Conservation (phyloP, 2,113 vertebrate genomes). For the Scophthalmus maximus region DNA sequence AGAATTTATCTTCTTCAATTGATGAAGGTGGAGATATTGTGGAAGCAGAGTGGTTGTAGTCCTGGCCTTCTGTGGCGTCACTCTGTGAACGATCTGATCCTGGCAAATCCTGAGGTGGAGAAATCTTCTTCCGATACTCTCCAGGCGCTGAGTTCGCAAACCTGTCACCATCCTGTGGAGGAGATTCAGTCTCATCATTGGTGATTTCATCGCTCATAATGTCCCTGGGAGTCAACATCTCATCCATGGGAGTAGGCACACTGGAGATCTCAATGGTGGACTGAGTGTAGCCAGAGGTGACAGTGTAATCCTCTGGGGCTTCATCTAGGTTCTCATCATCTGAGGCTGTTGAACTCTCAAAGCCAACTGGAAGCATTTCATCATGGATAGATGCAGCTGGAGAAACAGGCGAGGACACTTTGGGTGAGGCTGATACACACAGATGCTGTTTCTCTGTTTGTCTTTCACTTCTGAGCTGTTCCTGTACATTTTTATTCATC, state of each 20-base stretch:
- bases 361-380: conserved; percentile 87
- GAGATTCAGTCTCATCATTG: conserved; percentile 91
- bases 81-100: conserved; percentile 88
- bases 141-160: conserved; percentile 82
- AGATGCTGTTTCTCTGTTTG: conserved; percentile 81
- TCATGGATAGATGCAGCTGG: conserved; percentile 90
- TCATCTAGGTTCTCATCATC: conserved; percentile 93
- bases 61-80: conserved; percentile 90
- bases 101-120: conserved; percentile 80
- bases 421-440: conserved; percentile 78
- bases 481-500: conserved; percentile 68
- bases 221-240: conserved; percentile 93
- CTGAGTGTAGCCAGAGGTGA: conserved; percentile 90
- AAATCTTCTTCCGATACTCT: conserved; percentile 83
- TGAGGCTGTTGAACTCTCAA: conserved; percentile 89
- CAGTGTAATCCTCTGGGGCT: conserved; percentile 89
- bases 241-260: conserved; percentile 94
- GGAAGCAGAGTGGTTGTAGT: conserved; percentile 91
- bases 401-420: conserved; percentile 84
- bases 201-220: conserved; percentile 92
- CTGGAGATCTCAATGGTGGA: conserved; percentile 96
- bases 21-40: conserved; percentile 93
- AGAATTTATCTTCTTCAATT: conserved; percentile 91
- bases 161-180: conserved; percentile 87
- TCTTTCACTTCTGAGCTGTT: conserved; percentile 74